Conservation (phyloP, 2,888 invertebrate species). For the Oeneis ivallda region DNA sequence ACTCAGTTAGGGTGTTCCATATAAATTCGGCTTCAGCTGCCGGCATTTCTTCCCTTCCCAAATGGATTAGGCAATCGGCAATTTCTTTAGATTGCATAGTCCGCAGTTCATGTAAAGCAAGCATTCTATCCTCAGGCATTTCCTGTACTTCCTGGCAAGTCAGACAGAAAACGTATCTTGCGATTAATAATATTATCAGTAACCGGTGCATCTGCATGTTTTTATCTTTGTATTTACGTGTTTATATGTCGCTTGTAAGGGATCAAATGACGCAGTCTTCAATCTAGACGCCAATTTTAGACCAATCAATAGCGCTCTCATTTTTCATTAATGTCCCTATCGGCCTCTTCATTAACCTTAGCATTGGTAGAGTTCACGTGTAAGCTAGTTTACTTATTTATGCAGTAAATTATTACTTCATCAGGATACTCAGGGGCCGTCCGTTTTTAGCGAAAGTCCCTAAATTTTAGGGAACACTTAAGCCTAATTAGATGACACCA, state of each 20-base stretch:
- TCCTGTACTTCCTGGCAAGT: slow-evolving; percentile 59
- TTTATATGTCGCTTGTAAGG: neutral
- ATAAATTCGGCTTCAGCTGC: slow-evolving; percentile 57
- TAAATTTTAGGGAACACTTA: no score
- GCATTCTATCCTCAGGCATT: slow-evolving; percentile 47
- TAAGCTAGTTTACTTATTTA: neutral
- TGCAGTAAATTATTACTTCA: neutral
- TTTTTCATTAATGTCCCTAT: slow-evolving; percentile 5
- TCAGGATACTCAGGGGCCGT: no score
- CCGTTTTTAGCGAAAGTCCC: no score
- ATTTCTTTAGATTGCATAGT: slow-evolving; percentile 56
- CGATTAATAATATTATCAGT: neutral
- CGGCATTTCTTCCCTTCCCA: slow-evolving; percentile 57
- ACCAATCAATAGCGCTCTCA: slow-evolving; percentile 8
- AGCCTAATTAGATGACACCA: no score
- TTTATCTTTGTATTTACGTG: neutral
- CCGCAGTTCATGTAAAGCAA: slow-evolving; percentile 51
- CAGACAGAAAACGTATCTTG: slow-evolving; percentile 32
- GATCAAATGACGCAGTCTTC: neutral
- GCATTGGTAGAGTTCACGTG: slow-evolving; percentile 2
- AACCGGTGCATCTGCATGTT: neutral
- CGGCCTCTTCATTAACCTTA: neutral
- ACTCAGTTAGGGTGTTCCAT: slow-evolving; percentile 61
- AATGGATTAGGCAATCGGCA: slow-evolving; percentile 60
- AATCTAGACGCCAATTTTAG: neutral